These are phyloP conservation scores for Bimastos eiseni DNA, from an alignment of 2,888 invertebrate genomes.

Conservation along the genomic window DNA sequence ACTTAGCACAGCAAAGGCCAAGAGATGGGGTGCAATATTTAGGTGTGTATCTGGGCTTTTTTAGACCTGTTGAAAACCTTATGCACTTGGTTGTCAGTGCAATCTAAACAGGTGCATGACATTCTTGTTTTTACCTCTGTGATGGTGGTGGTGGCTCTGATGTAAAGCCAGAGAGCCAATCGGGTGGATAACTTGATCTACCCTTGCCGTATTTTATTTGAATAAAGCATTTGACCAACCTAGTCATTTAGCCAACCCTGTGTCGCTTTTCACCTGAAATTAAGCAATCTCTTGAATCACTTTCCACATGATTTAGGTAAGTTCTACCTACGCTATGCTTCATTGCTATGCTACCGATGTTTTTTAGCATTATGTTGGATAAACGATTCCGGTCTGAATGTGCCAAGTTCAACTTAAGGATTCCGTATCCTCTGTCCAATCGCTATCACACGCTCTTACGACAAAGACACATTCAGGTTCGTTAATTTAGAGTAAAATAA, in stretches of 20 bases:
- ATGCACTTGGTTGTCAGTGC: too few relatives aligned
- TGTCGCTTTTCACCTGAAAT: too few relatives aligned
- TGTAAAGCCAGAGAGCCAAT: neutral
- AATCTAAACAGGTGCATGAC: neutral
- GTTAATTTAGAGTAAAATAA: neutral
- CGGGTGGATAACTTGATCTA: neutral
- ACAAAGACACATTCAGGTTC: conserved; percentile 79
- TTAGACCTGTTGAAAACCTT: too few relatives aligned
- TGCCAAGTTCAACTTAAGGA: conserved; percentile 82
- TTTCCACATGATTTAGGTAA: neutral
- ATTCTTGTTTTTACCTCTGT: neutral
- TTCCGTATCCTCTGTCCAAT: conserved; percentile 72
- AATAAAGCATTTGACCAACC: neutral
- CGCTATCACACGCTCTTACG: conserved; percentile 91
- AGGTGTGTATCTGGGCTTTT: too few relatives aligned
- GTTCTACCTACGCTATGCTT: neutral
- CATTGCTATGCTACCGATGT: neutral
- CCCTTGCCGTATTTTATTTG: neutral
- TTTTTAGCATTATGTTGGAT: conserved; percentile 83
- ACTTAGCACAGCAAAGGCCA: too few relatives aligned
- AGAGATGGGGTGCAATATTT: too few relatives aligned
- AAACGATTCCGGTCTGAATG: conserved; percentile 96
- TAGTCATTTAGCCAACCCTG: neutral
- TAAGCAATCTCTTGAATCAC: neutral
- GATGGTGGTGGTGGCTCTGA: neutral